phyloP scores from a whole-genome alignment of 2,888 invertebrate species.

The Homarus gammarus region DNA sequence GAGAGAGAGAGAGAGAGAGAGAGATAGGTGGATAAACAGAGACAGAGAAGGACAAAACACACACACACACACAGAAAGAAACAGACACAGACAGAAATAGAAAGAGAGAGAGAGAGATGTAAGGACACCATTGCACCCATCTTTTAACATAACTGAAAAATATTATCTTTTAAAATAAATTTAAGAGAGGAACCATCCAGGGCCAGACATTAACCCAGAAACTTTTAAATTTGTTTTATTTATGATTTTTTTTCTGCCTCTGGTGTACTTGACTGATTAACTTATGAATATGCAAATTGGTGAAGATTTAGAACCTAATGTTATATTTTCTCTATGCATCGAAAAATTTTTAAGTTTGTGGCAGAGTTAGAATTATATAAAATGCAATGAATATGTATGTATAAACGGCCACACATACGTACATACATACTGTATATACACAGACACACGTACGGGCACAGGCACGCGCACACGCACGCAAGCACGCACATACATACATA shows the following conservation, averaged over 20 bases:
- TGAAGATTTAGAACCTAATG: not conserved
- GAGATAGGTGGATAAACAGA: no score
- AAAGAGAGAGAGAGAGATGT: no score
- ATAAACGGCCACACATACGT: not conserved
- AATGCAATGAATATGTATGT: not conserved
- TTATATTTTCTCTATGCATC: not conserved
- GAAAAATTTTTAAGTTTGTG: not conserved
- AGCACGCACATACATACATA: not conserved
- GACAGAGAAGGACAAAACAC: no score
- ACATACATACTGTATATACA: not conserved
- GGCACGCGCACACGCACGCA: not conserved
- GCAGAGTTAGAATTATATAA: not conserved
- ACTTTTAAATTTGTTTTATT: not conserved
- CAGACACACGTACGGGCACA: not conserved
- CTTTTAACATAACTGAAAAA: no score
- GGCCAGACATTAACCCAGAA: not conserved
- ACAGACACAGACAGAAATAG: no score
- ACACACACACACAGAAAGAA: no score
- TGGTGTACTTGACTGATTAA: not conserved
- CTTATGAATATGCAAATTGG: slow-evolving; percentile 4
- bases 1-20: no score
- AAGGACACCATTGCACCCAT: no score
- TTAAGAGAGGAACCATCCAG: no score
- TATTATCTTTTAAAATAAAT: no score
- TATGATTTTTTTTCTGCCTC: not conserved